A percentile compares a stretch with the other conserved stretches of the same genome.
Evolutionary conservation across 2,888 invertebrate genomes (phyloP).

Genomic region (Limenitis camilla): DNA sequence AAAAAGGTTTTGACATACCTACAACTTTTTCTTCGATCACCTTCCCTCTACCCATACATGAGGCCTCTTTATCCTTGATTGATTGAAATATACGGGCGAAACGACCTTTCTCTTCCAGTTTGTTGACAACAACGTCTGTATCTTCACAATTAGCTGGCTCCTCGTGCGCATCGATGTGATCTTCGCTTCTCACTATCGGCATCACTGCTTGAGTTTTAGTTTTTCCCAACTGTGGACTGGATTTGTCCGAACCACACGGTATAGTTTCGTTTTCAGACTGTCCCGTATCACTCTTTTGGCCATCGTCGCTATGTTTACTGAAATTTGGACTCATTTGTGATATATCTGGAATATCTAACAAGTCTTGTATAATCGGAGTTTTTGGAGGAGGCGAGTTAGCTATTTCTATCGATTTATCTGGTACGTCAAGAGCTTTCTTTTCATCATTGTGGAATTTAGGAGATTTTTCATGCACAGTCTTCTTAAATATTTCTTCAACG

Average conservation of each 20-base stretch:
- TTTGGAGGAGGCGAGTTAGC: conserved; percentile 63
- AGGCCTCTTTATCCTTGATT: conserved; percentile 62
- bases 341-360: conserved; percentile 58
- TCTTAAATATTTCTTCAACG: conserved; percentile 54
- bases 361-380: conserved; percentile 58
- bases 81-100: conserved; percentile 62
- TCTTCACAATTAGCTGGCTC: conserved; percentile 43
- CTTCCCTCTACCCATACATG: conserved; percentile 68
- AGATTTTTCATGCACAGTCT: conserved; percentile 40
- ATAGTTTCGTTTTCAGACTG: conserved; percentile 70
- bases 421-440: conserved; percentile 49
- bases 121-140: conserved; percentile 53
- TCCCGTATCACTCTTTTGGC: conserved; percentile 59
- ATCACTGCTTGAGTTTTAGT: conserved; percentile 68
- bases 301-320: conserved; percentile 64
- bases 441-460: conserved; percentile 46
- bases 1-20: conserved; percentile 37
- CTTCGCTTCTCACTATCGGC: conserved; percentile 66
- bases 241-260: conserved; percentile 65
- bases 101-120: conserved; percentile 56
- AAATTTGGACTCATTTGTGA: conserved; percentile 56
- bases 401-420: conserved; percentile 49
- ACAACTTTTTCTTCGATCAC: conserved; percentile 63
- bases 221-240: conserved; percentile 61
- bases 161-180: conserved; percentile 48